These are phyloP conservation scores for Paracentrotus lividus DNA, from an alignment of 53 echinoderm and acorn worm species.

Conservation along the genomic window DNA sequence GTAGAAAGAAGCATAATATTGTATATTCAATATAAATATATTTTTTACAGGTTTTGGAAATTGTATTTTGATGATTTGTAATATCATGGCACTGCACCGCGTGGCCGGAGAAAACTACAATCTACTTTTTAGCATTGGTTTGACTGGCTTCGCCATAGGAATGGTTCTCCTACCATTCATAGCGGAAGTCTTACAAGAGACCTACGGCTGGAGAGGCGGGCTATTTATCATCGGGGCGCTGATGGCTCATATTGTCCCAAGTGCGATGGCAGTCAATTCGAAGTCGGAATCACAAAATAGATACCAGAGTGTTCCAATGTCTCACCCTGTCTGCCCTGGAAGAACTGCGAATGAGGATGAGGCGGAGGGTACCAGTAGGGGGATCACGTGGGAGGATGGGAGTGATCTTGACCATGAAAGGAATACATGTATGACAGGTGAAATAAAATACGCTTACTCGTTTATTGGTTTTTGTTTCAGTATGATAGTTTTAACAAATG, in stretches of 20 bases:
- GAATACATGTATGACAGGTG: too few species aligned
- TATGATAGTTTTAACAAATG: too few species aligned
- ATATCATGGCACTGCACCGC: not conserved
- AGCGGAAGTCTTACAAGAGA: not conserved
- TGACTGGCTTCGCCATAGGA: not conserved
- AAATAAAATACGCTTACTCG: too few species aligned
- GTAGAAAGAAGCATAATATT: too few species aligned
- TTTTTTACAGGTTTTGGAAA: slow-evolving; percentile 26
- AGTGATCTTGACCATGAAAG: too few species aligned
- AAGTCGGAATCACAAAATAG: not conserved
- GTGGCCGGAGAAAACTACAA: not conserved
- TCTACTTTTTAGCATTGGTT: not conserved
- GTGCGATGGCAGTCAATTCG: not conserved
- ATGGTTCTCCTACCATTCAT: slow-evolving; percentile 1
- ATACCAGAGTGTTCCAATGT: not conserved
- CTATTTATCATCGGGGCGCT: not conserved
- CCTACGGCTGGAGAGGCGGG: slow-evolving; percentile 13
- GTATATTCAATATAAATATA: too few species aligned
- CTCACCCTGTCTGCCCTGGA: not conserved
- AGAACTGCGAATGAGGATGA: too few species aligned
- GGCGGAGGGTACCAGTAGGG: too few species aligned
- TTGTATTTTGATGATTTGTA: not conserved
- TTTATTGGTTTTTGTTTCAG: too few species aligned
- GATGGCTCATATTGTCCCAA: not conserved
- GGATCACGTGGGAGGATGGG: too few species aligned